phyloP scores from a whole-genome alignment of 2,113 vertebrate genomes.

The Burhinus oedicnemus region DNA sequence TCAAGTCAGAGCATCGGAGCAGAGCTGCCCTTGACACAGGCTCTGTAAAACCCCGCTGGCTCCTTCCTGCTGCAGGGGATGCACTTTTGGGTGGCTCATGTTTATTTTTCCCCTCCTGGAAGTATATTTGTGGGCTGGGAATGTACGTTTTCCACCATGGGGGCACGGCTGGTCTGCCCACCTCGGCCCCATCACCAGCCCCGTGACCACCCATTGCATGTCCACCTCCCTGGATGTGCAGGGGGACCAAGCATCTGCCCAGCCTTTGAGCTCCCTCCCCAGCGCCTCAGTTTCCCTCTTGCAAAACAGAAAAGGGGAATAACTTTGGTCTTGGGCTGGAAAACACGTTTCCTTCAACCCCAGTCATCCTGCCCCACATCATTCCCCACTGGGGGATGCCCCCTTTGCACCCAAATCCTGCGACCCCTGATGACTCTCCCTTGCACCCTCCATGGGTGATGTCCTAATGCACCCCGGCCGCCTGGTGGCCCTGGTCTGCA shows the following conservation, averaged over 20 bases:
- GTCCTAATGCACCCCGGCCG: not conserved
- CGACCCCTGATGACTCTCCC: no score
- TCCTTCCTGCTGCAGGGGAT: fast-evolving
- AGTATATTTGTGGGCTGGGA: not conserved
- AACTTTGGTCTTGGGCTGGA: not conserved
- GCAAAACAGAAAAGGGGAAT: not conserved
- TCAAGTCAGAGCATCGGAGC: not conserved
- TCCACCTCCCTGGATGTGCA: fast-evolving
- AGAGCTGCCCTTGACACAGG: not conserved
- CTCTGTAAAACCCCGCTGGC: not conserved
- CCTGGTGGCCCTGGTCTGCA: not conserved
- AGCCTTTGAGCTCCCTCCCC: not conserved
- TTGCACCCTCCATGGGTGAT: not conserved
- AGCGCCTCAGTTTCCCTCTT: not conserved
- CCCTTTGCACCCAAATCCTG: not conserved
- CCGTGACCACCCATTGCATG: not conserved
- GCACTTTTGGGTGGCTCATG: not conserved
- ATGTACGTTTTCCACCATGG: fast-evolving
- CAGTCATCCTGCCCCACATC: not conserved
- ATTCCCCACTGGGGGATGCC: not conserved
- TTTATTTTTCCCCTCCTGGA: not conserved
- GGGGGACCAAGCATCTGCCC: not conserved
- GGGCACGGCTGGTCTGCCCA: fast-evolving
- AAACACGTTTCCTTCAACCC: fast-evolving
- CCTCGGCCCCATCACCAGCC: no score